These are phyloP conservation scores for Parus major DNA, from an alignment of 2,113 vertebrate genomes.

Conservation along the genomic window DNA sequence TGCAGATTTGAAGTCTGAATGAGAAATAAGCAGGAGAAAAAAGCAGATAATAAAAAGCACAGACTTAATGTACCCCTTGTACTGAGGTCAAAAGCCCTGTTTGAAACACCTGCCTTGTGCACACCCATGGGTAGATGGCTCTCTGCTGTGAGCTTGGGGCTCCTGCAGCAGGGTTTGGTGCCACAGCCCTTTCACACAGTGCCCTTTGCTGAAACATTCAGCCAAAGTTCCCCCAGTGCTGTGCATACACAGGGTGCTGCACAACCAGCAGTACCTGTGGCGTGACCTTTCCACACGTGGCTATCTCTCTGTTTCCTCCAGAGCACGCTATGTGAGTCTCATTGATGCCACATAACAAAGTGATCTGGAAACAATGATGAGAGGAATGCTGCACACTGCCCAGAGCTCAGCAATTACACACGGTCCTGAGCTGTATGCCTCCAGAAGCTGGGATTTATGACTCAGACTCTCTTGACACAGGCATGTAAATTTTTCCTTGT, in stretches of 20 bases:
- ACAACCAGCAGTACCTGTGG: too few relatives aligned
- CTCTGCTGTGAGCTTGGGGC: neutral
- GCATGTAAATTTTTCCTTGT: neutral
- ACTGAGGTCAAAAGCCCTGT: neutral
- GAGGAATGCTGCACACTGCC: neutral
- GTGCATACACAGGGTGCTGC: neutral
- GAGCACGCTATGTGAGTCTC: fast-evolving
- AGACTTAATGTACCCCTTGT: fast-evolving
- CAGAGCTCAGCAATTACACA: neutral
- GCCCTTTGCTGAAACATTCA: neutral
- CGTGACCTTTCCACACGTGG: neutral
- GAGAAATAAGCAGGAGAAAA: neutral
- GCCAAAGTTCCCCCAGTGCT: neutral
- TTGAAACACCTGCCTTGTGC: neutral
- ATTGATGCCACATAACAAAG: neutral
- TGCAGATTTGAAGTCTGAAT: neutral
- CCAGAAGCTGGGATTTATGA: neutral
- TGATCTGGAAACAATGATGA: neutral
- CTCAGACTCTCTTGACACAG: neutral
- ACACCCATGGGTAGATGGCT: neutral
- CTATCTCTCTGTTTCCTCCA: neutral
- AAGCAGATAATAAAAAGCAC: neutral
- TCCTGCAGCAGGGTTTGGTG: neutral
- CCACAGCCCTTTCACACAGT: neutral
- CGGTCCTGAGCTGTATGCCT: neutral